Conservation (phyloP, 2,113 vertebrate species). For the Coptodon rendalli region DNA sequence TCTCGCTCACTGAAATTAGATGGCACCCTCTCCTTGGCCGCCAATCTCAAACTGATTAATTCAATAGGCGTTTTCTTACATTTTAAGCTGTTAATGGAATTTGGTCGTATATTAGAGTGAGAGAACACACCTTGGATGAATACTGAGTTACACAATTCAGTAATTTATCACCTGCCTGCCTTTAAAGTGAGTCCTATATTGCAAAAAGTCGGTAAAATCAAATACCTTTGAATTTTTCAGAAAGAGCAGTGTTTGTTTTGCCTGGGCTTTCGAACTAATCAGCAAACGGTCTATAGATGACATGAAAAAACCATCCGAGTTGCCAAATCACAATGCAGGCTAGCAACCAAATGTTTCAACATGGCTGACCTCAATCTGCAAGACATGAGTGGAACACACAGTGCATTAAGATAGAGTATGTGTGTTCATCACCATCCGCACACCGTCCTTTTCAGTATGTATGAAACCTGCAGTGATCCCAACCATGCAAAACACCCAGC, state of each 20-base stretch:
- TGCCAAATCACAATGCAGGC: background rate
- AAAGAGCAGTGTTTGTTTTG: background rate
- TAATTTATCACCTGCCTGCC: slow-evolving; percentile 12
- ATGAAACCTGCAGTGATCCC: slow-evolving; percentile 38
- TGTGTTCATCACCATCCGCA: slow-evolving; percentile 1
- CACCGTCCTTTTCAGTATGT: slow-evolving; percentile 38
- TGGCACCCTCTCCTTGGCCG: slow-evolving; percentile 49
- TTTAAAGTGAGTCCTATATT: background rate
- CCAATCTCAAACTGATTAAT: slow-evolving; percentile 67
- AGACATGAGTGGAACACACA: slow-evolving; percentile 24
- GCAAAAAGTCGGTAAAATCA: background rate
- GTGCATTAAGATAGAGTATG: background rate
- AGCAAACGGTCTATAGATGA: background rate
- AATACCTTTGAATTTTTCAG: background rate
- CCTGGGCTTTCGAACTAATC: background rate
- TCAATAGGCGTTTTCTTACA: slow-evolving; percentile 61
- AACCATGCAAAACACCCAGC: slow-evolving; percentile 42
- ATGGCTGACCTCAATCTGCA: slow-evolving; percentile 48
- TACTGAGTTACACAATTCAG: slow-evolving; percentile 16
- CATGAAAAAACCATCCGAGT: background rate
- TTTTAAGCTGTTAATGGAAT: slow-evolving; percentile 53
- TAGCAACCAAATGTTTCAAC: slow-evolving; percentile 11
- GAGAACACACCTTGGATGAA: slow-evolving; percentile 42
- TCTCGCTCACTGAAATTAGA: slow-evolving; percentile 66
- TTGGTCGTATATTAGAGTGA: slow-evolving; percentile 29